Conservation (phyloP, 2,113 vertebrate species). For the Leucopternis melanops region DNA sequence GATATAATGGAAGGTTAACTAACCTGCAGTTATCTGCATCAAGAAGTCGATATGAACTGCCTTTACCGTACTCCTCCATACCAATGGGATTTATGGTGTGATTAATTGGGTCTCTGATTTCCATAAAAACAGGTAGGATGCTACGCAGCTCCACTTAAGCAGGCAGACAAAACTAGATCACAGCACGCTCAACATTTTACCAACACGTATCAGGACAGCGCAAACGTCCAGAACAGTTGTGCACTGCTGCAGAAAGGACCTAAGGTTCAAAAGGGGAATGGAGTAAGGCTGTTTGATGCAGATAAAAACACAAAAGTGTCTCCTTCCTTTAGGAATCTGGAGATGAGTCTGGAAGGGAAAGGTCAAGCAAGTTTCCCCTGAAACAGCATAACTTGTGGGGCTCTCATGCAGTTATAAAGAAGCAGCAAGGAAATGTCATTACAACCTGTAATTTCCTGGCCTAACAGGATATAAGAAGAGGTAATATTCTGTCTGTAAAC, state of each 20-base stretch:
- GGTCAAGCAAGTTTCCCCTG: neutral
- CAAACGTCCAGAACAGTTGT: neutral
- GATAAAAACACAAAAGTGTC: neutral
- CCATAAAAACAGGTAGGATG: neutral
- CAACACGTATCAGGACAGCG: neutral
- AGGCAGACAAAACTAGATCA: neutral
- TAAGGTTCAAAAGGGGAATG: neutral
- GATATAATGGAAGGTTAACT: neutral
- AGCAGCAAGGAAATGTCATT: neutral
- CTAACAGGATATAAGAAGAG: neutral
- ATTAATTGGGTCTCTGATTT: neutral
- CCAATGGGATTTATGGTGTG: neutral
- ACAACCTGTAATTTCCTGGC: neutral
- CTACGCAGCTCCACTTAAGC: neutral
- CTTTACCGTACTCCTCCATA: neutral
- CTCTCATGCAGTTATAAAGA: neutral
- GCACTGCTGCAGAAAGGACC: neutral
- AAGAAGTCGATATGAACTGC: neutral
- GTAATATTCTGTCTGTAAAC: neutral
- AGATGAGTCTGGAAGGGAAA: neutral
- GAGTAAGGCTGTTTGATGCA: neutral
- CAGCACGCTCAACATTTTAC: neutral
- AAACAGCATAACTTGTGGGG: accelerated
- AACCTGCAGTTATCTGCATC: neutral
- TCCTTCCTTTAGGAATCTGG: neutral